Evolutionary conservation across 2,888 invertebrate genomes (phyloP), one percentile per base, ranked within the genome.

Genomic region (Drosophila kuntzei): DNA sequence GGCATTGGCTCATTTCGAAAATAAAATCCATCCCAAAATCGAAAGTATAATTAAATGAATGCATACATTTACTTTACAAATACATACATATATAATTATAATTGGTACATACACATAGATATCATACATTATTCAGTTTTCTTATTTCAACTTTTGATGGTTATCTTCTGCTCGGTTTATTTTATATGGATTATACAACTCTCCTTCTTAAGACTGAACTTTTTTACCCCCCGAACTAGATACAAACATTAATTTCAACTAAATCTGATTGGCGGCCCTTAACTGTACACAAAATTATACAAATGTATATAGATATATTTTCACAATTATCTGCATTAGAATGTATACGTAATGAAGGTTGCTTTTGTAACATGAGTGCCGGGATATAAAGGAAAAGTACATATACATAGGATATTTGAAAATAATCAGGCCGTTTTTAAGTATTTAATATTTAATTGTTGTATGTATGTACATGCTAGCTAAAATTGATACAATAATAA

Each of bases 321-420:
- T 53, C 20, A n/a, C n/a, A 39, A 18, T 41, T 53, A 53, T 53
- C 39, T 44, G 25, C 22, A 34, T 55, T 51, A 60, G 61, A 58
- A 66, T 84, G 54, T 57, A 60, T 57, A 25, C 43, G 54, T 65
- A 68, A 66, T 58, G 34, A 54, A 44, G 53, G 58, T 73, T 84
- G 76, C 71, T 69, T 79, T 67, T 84, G 74, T 71, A 85, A 85
- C 82, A 79, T 69, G 65, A 81, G 80, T 81, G 84, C 76, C 66
- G 47, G 76, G 68, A 67, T 46, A 20, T 39, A 49, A 57, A 39
- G 12, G 34, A 51, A 51, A 27, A 41, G n/a, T 53, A 62, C 43
- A 74, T 55, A 34, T 44, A 44, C 32, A 55, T 22, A 55, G 32
- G 46, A 51, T 46, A 53, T 36, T 58, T 47, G 36, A 63, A 72